Conservation (phyloP, 1,140 invertebrate genomes). For the Drosophila azteca region DNA sequence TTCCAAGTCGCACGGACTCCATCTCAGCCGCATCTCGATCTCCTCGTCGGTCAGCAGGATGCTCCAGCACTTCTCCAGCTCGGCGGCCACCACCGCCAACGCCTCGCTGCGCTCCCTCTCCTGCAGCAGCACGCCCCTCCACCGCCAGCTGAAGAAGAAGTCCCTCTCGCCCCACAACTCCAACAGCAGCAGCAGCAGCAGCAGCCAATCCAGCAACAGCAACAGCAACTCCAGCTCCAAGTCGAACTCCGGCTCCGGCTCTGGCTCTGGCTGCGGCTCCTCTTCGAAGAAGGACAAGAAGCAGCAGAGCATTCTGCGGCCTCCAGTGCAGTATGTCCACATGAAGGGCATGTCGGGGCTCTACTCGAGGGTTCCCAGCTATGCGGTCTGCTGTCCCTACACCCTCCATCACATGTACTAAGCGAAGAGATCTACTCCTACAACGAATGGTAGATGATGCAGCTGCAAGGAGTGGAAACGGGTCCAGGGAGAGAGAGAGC, state of each 20-base stretch:
- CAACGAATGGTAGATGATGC: no score
- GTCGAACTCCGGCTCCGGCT: constrained; percentile 12
- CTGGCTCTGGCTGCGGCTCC: background rate
- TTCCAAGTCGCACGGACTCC: constrained; percentile 49
- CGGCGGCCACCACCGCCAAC: constrained; percentile 59
- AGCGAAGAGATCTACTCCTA: background rate
- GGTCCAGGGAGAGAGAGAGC: constrained; percentile 24
- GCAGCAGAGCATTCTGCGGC: constrained; percentile 83
- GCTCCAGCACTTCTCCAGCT: constrained; percentile 86
- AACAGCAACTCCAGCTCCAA: constrained; percentile 32
- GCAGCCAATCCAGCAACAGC: constrained; percentile 42
- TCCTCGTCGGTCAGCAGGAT: constrained; percentile 87
- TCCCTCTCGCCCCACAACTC: constrained; percentile 51
- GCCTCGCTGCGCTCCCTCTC: constrained; percentile 86
- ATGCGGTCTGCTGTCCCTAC: constrained; percentile 77
- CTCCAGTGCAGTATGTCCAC: constrained; percentile 78
- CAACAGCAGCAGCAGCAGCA: constrained; percentile 45
- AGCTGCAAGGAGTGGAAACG: constrained; percentile 20
- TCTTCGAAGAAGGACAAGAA: constrained; percentile 74
- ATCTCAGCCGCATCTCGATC: constrained; percentile 77
- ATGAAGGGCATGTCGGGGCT: constrained; percentile 83
- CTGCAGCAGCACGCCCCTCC: constrained; percentile 85
- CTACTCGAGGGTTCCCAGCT: constrained; percentile 78
- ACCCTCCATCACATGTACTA: constrained; percentile 74
- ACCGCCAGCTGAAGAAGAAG: constrained; percentile 52